Base-by-base conservation (phyloP, 2,797 vertebrate genomes). In the Manis javanica region DNA sequence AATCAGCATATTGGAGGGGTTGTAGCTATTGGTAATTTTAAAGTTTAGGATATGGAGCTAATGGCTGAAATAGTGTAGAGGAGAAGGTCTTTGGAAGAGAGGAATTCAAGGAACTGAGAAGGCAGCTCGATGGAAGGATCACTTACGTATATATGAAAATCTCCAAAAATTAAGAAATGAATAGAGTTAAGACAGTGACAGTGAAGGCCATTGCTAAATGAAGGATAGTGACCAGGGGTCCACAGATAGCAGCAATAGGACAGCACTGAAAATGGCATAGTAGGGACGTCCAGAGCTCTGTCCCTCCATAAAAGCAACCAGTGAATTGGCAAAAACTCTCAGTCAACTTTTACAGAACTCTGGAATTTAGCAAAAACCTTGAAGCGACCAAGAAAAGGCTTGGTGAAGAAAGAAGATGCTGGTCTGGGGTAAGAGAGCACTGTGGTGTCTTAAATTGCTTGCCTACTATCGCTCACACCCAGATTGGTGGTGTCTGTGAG, bases 1-100 rank as follows among this genome's bases (percentile, higher is more conserved):
- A n/a, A n/a, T n/a, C n/a, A n/a, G n/a, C n/a, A n/a, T n/a, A n/a
- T n/a, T n/a, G n/a, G n/a, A n/a, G n/a, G n/a, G n/a, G n/a, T n/a
- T n/a, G n/a, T n/a, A n/a, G n/a, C n/a, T n/a, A n/a, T n/a, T n/a
- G 46, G 39, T 96, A 84, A 77, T 82, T 61, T 37, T 81, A 89
- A 87, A 39, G 26, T 89, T 82, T 77, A 78, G 69, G 31, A 82
- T 90, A 78, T 72, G 26, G 55, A 77, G 8, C 82, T 61, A 89
- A 79, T 93, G 53, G 51, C n/a, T 90, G 59, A 85, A 55, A 88
- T 94, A 84, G 24, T 34, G 14, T 92, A 91, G 34, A 83, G 64
- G 31, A 84, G 51, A 61, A 66, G 71, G 55, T 93, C 29, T 87
- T 93, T 72, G 71, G 18, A 92, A 92, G 88, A 93, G 37, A 77